Percentiles rank a stretch among this genome's conserved stretches.
Evolutionary conservation across 2,888 invertebrate genomes (phyloP).

Genomic region (Rapana venosa): DNA sequence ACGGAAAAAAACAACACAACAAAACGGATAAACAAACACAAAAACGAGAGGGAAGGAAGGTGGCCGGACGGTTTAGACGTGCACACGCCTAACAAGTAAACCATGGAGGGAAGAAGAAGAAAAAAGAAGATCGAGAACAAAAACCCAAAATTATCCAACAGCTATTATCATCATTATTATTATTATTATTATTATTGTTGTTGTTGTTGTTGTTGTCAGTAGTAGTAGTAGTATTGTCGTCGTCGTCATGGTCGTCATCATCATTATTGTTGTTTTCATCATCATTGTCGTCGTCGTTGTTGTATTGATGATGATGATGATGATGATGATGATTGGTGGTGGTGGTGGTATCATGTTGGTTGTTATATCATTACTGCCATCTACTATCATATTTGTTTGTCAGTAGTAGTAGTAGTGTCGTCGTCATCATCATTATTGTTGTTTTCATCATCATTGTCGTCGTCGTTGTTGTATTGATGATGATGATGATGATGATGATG

Average conservation of each 20-base stretch:
- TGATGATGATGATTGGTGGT: background rate
- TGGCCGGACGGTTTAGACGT: too few relatives aligned
- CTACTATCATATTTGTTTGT: background rate
- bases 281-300: background rate
- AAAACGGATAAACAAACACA: too few relatives aligned
- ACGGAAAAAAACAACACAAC: too few relatives aligned
- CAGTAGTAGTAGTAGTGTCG: too few relatives aligned
- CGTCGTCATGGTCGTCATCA: background rate
- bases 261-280: background rate
- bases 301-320: background rate
- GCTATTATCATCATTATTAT: background rate
- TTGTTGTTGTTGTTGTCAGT: background rate
- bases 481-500: too few relatives aligned
- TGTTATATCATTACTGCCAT: background rate
- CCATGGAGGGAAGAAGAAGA: too few relatives aligned
- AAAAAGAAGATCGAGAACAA: background rate
- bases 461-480: too few relatives aligned
- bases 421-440: too few relatives aligned
- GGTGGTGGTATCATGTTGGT: background rate
- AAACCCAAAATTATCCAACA: background rate
- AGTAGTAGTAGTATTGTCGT: background rate
- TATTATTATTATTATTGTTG: background rate
- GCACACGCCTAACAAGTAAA: too few relatives aligned
- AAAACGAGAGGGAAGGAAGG: too few relatives aligned
- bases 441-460: too few relatives aligned